Percentiles rank a stretch among this genome's conserved stretches.
Conservation (phyloP, 2,113 vertebrate genomes). For the Gobius niger region DNA sequence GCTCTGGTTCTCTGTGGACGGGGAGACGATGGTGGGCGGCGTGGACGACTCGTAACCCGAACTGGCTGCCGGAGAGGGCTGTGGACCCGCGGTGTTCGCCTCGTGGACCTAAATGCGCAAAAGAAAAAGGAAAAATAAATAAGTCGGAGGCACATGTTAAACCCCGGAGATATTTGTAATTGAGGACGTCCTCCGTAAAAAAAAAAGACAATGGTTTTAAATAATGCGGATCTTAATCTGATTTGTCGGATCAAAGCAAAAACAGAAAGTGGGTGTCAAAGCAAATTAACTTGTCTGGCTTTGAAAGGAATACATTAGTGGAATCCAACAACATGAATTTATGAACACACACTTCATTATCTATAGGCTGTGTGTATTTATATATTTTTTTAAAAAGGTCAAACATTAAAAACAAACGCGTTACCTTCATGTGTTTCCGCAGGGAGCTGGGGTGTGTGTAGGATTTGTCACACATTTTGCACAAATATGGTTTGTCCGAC, state of each 20-base stretch:
- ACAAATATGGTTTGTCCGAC: constrained; percentile 98
- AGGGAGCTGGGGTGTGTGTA: constrained; percentile 99
- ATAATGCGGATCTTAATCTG: constrained; percentile 49
- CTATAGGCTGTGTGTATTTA: too few species aligned
- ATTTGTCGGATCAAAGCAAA: constrained; percentile 51
- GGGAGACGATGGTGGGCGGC: constrained; percentile 97
- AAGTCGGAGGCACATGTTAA: neutral
- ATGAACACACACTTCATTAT: neutral
- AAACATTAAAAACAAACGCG: neutral
- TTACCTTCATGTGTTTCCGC: constrained; percentile 99
- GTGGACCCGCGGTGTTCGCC: constrained; percentile 89
- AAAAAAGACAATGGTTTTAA: constrained; percentile 25
- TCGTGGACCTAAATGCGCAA: constrained; percentile 90
- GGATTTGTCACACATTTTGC: constrained; percentile 99
- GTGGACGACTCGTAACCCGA: constrained; percentile 99
- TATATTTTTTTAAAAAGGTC: neutral
- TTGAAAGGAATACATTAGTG: neutral
- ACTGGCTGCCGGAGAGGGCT: constrained; percentile 97
- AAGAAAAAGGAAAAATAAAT: neutral
- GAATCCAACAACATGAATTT: neutral
- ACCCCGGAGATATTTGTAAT: neutral
- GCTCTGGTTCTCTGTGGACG: constrained; percentile 97
- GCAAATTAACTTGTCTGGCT: constrained; percentile 43
- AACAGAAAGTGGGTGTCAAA: constrained; percentile 45
- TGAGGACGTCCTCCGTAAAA: neutral